Evolutionary conservation across 2,888 invertebrate species (phyloP).

Genomic region (Leptarthrus brevirostris): DNA sequence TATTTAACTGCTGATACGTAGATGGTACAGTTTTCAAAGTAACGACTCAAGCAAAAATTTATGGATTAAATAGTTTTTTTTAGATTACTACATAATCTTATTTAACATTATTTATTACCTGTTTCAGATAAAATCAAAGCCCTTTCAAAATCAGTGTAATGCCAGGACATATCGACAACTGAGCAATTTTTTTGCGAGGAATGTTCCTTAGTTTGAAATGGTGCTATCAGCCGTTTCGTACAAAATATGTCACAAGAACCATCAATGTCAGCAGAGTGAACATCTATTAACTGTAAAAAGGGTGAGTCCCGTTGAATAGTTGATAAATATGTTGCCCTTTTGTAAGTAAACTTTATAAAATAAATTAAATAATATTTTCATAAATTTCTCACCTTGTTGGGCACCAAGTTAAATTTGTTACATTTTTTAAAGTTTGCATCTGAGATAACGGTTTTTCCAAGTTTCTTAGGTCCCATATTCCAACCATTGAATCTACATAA

Average conservation of each 20-base stretch:
- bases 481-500: conserved; percentile 82
- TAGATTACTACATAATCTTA: too few relatives aligned
- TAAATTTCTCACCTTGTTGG: conserved; percentile 75
- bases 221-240: conserved; percentile 75
- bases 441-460: conserved; percentile 86
- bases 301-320: conserved; percentile 83
- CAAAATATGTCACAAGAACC: conserved; percentile 79
- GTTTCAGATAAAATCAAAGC: conserved; percentile 63
- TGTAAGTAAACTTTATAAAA: conserved; percentile 50
- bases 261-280: conserved; percentile 81
- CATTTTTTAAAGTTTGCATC: conserved; percentile 73
- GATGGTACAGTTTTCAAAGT: too few relatives aligned
- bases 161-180: conserved; percentile 87
- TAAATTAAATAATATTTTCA: background rate
- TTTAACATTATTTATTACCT: too few relatives aligned
- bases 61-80: too few relatives aligned
- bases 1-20: too few relatives aligned
- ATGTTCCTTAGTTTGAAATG: conserved; percentile 58
- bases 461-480: conserved; percentile 89
- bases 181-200: conserved; percentile 60
- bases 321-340: conserved; percentile 77
- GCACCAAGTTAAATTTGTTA: conserved; percentile 87
- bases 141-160: conserved; percentile 75
- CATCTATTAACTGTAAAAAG: conserved; percentile 85
- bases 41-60: too few relatives aligned